Percentiles rank a stretch among this genome's conserved stretches.
These are phyloP conservation scores for Sebastes hubbsi DNA, from an alignment of 2,797 vertebrate genomes.

Conservation along the genomic window DNA sequence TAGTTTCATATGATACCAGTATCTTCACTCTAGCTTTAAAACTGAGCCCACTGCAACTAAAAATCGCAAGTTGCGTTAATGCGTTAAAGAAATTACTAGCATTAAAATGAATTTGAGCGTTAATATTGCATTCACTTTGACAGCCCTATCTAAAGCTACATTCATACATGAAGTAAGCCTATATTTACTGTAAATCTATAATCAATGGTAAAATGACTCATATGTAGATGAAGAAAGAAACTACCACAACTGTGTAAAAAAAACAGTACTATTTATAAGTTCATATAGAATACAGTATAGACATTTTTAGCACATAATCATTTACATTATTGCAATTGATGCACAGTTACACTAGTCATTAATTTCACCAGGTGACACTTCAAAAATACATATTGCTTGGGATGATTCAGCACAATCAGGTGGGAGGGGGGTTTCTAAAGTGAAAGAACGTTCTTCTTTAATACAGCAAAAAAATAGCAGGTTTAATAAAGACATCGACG, in stretches of 20 bases:
- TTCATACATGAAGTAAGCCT: neutral
- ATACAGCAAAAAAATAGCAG: constrained; percentile 42
- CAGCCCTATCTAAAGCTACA: neutral
- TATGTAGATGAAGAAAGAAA: constrained; percentile 26
- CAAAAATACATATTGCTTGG: constrained; percentile 75
- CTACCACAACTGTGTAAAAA: constrained; percentile 55
- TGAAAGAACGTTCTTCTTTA: constrained; percentile 9
- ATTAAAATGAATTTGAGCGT: too few species aligned
- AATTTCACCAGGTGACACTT: constrained; percentile 63
- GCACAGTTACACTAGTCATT: constrained; percentile 70
- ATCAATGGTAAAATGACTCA: neutral
- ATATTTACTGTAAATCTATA: neutral
- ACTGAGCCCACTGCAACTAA: too few species aligned
- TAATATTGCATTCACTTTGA: too few species aligned
- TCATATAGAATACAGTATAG: constrained; percentile 67
- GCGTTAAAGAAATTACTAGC: too few species aligned
- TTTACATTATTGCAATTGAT: constrained; percentile 82
- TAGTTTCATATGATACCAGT: too few species aligned
- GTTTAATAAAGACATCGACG: constrained; percentile 30
- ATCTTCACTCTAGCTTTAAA: too few species aligned
- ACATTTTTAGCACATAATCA: constrained; percentile 68
- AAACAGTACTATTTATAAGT: constrained; percentile 69
- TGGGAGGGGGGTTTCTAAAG: constrained; percentile 29
- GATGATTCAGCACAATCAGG: constrained; percentile 58
- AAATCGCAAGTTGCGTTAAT: too few species aligned